Base-by-base conservation (phyloP, 2,113 vertebrate genomes). In the Mustela lutreola region DNA sequence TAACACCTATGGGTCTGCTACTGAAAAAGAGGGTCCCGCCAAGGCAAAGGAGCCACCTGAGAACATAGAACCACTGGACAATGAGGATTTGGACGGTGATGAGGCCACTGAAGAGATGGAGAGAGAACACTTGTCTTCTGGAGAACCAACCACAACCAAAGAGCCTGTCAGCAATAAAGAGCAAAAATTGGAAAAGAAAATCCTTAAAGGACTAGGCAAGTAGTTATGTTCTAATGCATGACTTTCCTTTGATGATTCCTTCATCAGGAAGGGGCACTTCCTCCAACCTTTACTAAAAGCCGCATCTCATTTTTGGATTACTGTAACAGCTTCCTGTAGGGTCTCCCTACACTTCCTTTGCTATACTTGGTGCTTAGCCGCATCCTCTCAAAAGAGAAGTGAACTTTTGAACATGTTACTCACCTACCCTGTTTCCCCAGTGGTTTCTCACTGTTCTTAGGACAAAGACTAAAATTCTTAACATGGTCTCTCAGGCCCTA, bases 161-260 rank as follows among this genome's bases (percentile, higher is more conserved):
- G 99, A 99, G n/a, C 24, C 98, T 56, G 97, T 98, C 0, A 0
- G 97, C 86, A 98, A 98, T 97, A 99, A 99, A 98, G 99, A 99
- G 70, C 99, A 99, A 98, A 99, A 99, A 97, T 92, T 99, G 94
- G 99, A 99, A 98, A 99, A 99, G 98, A 99, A 99, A 99, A 99
- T 99, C 97, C 98, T 99, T 21, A 99, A 99, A 98, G 99, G 99
- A 79, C 95, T 99, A 98, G 99, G 99, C 98, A 99, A 99, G 99
- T 98, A 98, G 2, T 93, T 94, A 31, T 0, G 0, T 79, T 97
- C 79, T 87, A 83, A 56, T n/a, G 11, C 16, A 75, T 63, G 53
- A 18, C 39, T 71, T 94, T 89, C 60, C 11, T 87, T 91, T 78
- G 56, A 14, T 36, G 88, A 76, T 73, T 94, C 58, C 53, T 92